Evolutionary conservation across 2,888 invertebrate species (phyloP).

Genomic region (Acanthosepion lycidas): DNA sequence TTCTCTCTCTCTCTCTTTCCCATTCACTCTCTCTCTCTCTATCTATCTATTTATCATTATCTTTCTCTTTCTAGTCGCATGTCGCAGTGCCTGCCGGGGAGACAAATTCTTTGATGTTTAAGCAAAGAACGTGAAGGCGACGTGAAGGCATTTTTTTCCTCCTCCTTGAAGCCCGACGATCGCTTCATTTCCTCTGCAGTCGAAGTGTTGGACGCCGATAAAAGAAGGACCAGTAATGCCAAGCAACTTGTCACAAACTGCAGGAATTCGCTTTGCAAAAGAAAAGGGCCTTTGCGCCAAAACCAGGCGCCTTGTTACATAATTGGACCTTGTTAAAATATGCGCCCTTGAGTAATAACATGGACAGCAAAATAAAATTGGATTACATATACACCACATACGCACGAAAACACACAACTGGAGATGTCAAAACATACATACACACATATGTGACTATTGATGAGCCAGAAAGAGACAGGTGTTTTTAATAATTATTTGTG

Average conservation of each 20-base stretch:
- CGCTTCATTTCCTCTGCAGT: background rate
- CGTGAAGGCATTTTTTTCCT: background rate
- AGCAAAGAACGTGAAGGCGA: background rate
- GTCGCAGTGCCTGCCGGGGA: background rate
- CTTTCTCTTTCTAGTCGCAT: background rate
- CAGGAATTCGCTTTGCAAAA: background rate
- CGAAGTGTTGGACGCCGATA: slow-evolving; percentile 33
- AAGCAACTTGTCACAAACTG: background rate
- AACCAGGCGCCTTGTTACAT: background rate
- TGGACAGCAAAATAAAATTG: background rate
- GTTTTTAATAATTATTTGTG: too few relatives aligned
- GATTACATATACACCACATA: background rate
- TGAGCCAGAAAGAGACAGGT: too few relatives aligned
- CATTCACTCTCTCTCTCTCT: background rate
- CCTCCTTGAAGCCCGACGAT: slow-evolving; percentile 11
- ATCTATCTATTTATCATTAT: background rate
- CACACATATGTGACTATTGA: too few relatives aligned
- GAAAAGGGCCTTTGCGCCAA: background rate
- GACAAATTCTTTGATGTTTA: background rate
- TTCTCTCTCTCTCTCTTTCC: background rate
- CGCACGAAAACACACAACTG: too few relatives aligned
- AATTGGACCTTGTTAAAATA: slow-evolving; percentile 33
- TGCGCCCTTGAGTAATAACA: background rate
- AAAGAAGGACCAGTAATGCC: background rate
- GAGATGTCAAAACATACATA: too few relatives aligned